These are phyloP conservation scores for Patella caerulea DNA, from an alignment of 2,888 invertebrate species.

Conservation along the genomic window DNA sequence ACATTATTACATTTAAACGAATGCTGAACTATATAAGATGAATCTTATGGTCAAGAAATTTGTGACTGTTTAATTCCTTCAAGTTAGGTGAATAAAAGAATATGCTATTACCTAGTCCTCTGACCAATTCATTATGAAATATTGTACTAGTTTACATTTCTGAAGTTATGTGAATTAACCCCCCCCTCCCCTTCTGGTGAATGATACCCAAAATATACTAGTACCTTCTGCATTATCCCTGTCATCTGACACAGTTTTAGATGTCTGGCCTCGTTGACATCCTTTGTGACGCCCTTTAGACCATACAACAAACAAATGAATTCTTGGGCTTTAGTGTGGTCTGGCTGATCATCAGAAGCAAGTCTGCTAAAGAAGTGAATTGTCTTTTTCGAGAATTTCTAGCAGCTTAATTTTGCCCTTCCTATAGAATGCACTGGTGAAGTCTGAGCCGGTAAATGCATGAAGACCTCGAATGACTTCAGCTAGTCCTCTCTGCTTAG, in stretches of 20 bases:
- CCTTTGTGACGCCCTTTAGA: conserved; percentile 6
- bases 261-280: conserved; percentile 17
- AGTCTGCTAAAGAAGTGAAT: conserved; percentile 13
- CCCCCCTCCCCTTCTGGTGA: background rate
- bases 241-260: conserved; percentile 19
- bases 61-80: no score
- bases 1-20: no score
- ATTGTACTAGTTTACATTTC: background rate
- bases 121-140: no score
- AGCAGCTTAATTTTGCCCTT: conserved; percentile 21
- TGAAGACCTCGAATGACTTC: conserved; percentile 17
- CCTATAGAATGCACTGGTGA: conserved; percentile 20
- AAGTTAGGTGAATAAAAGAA: no score
- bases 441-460: conserved; percentile 21
- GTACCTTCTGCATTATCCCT: background rate
- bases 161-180: background rate
- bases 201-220: background rate
- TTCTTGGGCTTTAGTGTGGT: conserved; percentile 15
- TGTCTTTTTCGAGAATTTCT: conserved; percentile 10
- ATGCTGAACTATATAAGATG: no score
- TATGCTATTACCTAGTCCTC: no score
- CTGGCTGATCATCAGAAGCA: conserved; percentile 12
- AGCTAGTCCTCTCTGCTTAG: conserved; percentile 15
- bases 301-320: conserved; percentile 24
- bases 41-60: no score